Base-by-base conservation (phyloP, 2,888 invertebrate genomes). In the Lithophane socia region DNA sequence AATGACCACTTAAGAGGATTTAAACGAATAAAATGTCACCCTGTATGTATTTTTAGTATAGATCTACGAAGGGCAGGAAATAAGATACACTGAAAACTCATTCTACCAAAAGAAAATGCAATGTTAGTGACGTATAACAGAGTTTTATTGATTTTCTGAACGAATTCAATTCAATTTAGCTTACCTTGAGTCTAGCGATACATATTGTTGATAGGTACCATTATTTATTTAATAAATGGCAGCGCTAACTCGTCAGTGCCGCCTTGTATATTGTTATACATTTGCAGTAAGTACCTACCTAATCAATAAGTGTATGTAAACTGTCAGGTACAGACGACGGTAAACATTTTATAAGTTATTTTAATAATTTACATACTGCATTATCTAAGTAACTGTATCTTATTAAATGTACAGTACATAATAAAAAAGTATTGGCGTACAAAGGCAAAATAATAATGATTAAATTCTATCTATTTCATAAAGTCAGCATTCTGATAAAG, bases 61-160 rank as follows among this genome's bases (percentile, higher is more conserved):
- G 7, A 8, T 21, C 12, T 63, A 37, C 63, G 8, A 37, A 37
- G 3, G 3, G 63, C 4, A 13, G n/a, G 21, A 64, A 64, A n/a
- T 8, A 9, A 13, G 21, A 9, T 4, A n/a, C 12, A n/a, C 12
- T n/a, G n/a, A n/a, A 5, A 56, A 37, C 10, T 2, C 1, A 21
- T 63, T 63, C 9, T 8, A 8, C 12, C 18, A 21, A 49, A 67
- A 54, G 9, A 58, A 61, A 77, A 44, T 42, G 24, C 24, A 73
- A 37, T 24, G 12, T 47, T 16, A 67, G 3, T 60, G 13, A n/a
- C 21, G 9, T 63, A 2, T 37, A 42, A n/a, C 10, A 29, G 3
- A 79, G 24, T 56, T 60, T 37, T 52, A 64, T 64, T 61, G 82
- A 75, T 75, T 74, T 74, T n/a, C 18, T 60, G 13, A n/a, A 72